Evolutionary conservation across 2,113 vertebrate genomes (phyloP).

Genomic region (Phylloscopus trochilus): DNA sequence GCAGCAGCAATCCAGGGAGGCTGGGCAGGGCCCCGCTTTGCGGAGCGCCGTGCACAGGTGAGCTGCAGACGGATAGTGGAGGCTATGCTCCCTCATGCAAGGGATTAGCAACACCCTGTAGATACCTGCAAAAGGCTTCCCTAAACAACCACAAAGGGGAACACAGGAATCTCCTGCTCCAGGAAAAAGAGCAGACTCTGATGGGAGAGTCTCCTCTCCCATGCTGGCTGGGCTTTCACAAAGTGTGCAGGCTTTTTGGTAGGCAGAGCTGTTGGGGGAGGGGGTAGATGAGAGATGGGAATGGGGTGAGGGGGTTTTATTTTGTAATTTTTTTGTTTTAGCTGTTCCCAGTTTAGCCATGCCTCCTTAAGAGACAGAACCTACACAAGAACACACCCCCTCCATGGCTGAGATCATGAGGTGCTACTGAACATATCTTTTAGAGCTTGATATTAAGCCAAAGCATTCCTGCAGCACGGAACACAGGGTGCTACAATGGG

Average conservation of each 20-base stretch:
- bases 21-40: not conserved
- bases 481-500: not conserved
- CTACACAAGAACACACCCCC: not conserved
- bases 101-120: not conserved
- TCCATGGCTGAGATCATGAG: not conserved
- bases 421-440: not conserved
- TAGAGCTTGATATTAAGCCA: not conserved
- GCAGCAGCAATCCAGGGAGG: not conserved
- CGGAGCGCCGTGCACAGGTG: not conserved
- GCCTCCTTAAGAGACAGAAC: not conserved
- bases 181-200: not conserved
- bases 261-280: not conserved
- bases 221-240: not conserved
- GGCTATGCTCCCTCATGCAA: rapidly evolving
- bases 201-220: not conserved
- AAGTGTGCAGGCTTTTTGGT: not conserved
- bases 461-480: not conserved
- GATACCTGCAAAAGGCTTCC: not conserved
- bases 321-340: not conserved
- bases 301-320: not conserved
- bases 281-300: not conserved
- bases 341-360: not conserved
- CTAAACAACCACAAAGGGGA: not conserved
- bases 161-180: not conserved
- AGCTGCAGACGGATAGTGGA: rapidly evolving